These are phyloP conservation scores for Misgurnus mizolepis DNA, from an alignment of 2,113 vertebrate species.

Conservation along the genomic window DNA sequence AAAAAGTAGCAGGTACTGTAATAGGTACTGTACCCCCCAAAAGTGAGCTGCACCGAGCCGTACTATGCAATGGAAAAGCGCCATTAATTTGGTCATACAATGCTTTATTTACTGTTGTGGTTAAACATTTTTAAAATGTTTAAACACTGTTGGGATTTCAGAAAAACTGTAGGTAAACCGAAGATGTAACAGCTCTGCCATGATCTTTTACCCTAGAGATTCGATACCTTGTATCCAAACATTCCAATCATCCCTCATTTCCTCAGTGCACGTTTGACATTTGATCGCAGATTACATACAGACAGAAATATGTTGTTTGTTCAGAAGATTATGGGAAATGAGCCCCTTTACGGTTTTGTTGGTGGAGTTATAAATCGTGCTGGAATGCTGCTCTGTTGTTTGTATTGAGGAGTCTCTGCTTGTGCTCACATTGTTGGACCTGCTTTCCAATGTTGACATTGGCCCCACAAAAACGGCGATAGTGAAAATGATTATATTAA, in stretches of 20 bases:
- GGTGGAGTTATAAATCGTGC: slow-evolving; percentile 23
- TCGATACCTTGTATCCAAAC: slow-evolving; percentile 16
- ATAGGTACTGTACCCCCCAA: no score
- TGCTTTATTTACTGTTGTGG: background rate
- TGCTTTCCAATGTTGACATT: slow-evolving; percentile 40
- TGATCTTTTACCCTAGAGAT: slow-evolving; percentile 15
- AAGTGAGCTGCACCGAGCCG: no score
- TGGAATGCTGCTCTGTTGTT: background rate
- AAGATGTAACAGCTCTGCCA: background rate
- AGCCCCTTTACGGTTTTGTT: slow-evolving; percentile 29
- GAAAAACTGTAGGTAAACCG: background rate
- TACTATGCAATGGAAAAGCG: no score
- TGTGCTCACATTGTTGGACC: background rate
- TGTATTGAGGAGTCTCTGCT: slow-evolving; percentile 7
- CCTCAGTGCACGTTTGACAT: slow-evolving; percentile 48
- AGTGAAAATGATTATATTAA: slow-evolving; percentile 36
- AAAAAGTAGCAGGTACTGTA: no score
- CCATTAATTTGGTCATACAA: no score
- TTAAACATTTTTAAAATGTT: background rate
- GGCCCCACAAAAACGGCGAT: slow-evolving; percentile 23
- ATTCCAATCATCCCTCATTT: slow-evolving; percentile 29
- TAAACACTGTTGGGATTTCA: background rate
- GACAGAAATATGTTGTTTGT: slow-evolving; percentile 54
- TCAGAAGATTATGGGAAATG: slow-evolving; percentile 50
- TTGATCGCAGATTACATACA: slow-evolving; percentile 43